A percentile compares a stretch with the other conserved stretches of the same genome.
Conservation (phyloP, 2,113 vertebrate genomes). For the Pomatorhinus ruficollis region DNA sequence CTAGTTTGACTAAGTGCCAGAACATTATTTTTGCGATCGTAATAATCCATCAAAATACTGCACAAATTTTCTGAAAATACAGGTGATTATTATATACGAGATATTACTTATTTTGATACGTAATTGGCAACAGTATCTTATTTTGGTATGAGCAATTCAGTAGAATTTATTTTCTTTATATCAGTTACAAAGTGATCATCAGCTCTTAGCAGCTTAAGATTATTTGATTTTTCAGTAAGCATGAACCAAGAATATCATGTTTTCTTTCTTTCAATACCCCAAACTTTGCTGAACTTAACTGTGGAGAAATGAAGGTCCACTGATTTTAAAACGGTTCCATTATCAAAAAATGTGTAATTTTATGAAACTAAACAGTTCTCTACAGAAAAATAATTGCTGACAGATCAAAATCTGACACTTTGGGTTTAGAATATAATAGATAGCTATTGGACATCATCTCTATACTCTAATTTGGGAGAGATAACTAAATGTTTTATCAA, state of each 20-base stretch:
- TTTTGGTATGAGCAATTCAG: not conserved
- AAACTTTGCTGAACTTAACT: not conserved
- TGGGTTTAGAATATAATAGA: not conserved
- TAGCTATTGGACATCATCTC: not conserved
- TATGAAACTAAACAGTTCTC: not conserved
- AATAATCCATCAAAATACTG: not conserved
- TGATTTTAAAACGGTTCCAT: not conserved
- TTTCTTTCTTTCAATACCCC: not conserved
- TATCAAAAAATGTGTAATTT: not conserved
- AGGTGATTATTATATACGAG: not conserved
- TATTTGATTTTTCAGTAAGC: not conserved
- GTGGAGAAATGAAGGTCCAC: not conserved
- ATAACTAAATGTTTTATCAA: not conserved
- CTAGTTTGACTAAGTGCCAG: not conserved
- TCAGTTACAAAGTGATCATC: not conserved
- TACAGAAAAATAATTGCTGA: not conserved
- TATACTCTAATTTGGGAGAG: not conserved
- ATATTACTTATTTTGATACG: not conserved
- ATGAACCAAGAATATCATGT: not conserved
- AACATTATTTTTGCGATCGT: not conserved
- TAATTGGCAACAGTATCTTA: not conserved
- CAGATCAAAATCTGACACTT: not conserved
- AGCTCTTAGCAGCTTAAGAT: not conserved
- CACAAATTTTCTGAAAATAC: not conserved
- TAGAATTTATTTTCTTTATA: not conserved